phyloP scores from a whole-genome alignment of 2,113 vertebrate genomes.

The Brachypteracias leptosomus region DNA sequence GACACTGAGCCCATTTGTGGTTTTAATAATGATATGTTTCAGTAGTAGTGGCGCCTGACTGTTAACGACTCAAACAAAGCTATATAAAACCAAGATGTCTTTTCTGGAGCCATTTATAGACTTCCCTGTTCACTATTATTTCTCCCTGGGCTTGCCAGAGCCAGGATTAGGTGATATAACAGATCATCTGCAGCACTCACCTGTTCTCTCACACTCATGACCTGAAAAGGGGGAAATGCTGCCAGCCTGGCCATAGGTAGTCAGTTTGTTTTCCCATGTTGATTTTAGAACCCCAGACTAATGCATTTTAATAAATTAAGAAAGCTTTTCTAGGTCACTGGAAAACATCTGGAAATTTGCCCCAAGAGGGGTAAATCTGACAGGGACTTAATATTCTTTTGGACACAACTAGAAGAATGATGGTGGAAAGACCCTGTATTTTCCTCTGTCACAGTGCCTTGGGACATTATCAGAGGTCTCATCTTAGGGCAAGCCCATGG shows the following conservation, averaged over 20 bases:
- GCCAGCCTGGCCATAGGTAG: background rate
- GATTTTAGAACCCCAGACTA: background rate
- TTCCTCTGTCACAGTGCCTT: background rate
- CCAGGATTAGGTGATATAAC: background rate
- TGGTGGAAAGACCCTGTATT: background rate
- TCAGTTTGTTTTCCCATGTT: background rate
- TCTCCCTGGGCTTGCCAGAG: conserved; percentile 4
- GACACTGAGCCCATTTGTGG: conserved; percentile 66
- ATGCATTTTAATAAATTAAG: background rate
- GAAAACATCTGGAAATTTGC: background rate
- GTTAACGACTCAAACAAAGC: conserved; percentile 69
- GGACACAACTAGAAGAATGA: background rate
- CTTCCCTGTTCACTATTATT: conserved; percentile 52
- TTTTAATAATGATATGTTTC: conserved; percentile 77
- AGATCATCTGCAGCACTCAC: conserved; percentile 6
- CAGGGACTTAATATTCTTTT: background rate
- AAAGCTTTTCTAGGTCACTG: background rate
- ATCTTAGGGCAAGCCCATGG: background rate
- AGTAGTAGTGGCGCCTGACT: conserved; percentile 73
- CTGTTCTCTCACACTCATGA: background rate
- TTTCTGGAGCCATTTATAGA: conserved; percentile 70
- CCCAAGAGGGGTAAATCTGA: background rate
- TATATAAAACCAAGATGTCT: conserved; percentile 71
- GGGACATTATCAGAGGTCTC: background rate
- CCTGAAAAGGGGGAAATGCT: background rate